These are phyloP conservation scores for Zoanthus sansibaricus DNA, from an alignment of 92 coral and sea anemone genomes.

Conservation along the genomic window DNA sequence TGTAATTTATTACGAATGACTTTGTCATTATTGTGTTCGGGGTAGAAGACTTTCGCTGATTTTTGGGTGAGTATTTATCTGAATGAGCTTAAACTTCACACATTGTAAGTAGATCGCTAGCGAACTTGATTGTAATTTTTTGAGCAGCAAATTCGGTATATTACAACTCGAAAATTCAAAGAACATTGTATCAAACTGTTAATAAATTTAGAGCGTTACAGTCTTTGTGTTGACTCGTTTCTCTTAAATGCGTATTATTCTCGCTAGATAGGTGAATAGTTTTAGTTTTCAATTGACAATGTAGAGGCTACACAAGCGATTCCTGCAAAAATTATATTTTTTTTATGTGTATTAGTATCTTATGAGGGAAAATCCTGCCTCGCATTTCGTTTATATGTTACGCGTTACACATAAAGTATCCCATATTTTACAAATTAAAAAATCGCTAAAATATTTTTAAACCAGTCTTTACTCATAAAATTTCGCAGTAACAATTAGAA, in stretches of 20 bases:
- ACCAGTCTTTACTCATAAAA: background rate
- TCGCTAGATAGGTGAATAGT: background rate
- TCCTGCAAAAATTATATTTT: background rate
- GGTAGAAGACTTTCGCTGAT: slow-evolving; percentile 6
- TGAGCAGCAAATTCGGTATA: slow-evolving; percentile 1
- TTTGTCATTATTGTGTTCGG: background rate
- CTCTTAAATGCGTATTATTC: background rate
- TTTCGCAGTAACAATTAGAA: slow-evolving; percentile 3
- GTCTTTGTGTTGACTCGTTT: background rate
- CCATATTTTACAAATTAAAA: background rate
- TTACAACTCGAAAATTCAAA: background rate
- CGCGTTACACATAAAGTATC: slow-evolving; percentile 1
- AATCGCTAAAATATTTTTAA: background rate
- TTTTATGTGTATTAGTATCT: background rate
- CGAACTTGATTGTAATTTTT: slow-evolving; percentile 1
- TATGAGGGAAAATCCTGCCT: background rate
- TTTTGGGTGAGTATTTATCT: background rate
- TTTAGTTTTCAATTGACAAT: background rate
- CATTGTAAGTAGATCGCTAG: background rate
- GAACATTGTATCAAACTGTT: background rate
- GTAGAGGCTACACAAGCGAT: slow-evolving; percentile 3
- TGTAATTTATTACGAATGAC: background rate
- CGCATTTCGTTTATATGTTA: background rate
- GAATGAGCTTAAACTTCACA: slow-evolving; percentile 4
- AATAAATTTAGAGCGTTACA: background rate